These are phyloP conservation scores for Chaenocephalus aceratus DNA, from an alignment of 2,113 vertebrate genomes.

Conservation along the genomic window DNA sequence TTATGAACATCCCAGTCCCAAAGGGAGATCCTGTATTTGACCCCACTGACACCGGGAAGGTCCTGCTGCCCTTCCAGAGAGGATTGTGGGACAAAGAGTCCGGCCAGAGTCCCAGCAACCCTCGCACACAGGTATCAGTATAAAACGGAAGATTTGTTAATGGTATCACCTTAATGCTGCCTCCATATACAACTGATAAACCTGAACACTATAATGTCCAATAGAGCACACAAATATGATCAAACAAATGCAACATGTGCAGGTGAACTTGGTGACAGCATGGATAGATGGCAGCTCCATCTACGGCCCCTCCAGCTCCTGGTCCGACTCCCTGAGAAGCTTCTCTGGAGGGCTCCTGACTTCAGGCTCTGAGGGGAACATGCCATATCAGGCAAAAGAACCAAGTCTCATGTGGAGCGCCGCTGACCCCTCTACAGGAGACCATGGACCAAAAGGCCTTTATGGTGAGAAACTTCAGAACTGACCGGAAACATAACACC, in stretches of 20 bases:
- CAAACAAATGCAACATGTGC: conserved; percentile 22
- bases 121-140: conserved; percentile 85
- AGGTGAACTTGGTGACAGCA: conserved; percentile 91
- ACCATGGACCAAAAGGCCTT: conserved; percentile 74
- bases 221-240: too few species aligned
- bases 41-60: conserved; percentile 70
- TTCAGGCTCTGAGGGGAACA: conserved; percentile 68
- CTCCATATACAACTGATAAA: not conserved
- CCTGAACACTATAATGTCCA: not conserved
- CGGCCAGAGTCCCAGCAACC: conserved; percentile 92
- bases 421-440: conserved; percentile 86
- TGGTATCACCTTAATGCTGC: not conserved
- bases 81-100: conserved; percentile 86
- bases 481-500: not conserved
- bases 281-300: conserved; percentile 98
- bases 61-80: conserved; percentile 91
- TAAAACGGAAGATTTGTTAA: not conserved
- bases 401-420: conserved; percentile 89
- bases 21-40: conserved; percentile 89
- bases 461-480: conserved; percentile 59
- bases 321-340: conserved; percentile 91
- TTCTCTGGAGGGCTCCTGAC: conserved; percentile 88
- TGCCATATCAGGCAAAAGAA: conserved; percentile 79
- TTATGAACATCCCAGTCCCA: conserved; percentile 90
- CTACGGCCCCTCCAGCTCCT: conserved; percentile 92